Conservation (phyloP, 64 coral and sea anemone species). For the Porites australiensis region DNA sequence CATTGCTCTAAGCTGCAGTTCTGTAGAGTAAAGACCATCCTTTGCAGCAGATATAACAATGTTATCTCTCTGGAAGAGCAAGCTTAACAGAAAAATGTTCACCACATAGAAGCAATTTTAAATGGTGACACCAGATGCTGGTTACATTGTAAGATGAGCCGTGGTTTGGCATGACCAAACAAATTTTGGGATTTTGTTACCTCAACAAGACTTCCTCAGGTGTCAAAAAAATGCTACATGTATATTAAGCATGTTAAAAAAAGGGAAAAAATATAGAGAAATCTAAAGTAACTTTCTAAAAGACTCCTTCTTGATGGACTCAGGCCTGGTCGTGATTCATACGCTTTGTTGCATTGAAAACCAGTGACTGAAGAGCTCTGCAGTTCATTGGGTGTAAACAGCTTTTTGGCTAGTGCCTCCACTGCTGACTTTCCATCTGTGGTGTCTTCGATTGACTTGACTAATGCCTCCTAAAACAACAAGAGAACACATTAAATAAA, state of each 20-base stretch:
- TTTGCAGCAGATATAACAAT: slow-evolving; percentile 68
- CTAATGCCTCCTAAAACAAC: slow-evolving; percentile 15
- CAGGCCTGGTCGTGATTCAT: background rate
- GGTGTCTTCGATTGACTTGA: background rate
- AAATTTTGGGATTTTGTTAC: too few relatives aligned
- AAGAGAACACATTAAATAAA: background rate
- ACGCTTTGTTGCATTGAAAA: slow-evolving; percentile 21
- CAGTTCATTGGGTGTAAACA: slow-evolving; percentile 13
- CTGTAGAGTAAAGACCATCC: slow-evolving; percentile 56
- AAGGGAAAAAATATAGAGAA: too few relatives aligned
- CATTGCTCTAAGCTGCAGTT: slow-evolving; percentile 59
- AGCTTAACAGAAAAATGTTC: slow-evolving; percentile 17
- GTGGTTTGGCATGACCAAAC: too few relatives aligned
- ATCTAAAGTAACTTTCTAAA: slow-evolving; percentile 11
- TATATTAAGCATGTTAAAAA: too few relatives aligned
- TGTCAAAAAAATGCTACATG: too few relatives aligned
- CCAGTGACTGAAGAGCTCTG: slow-evolving; percentile 23
- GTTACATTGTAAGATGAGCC: too few relatives aligned
- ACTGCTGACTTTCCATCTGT: slow-evolving; percentile 19
- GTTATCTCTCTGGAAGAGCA: slow-evolving; percentile 45
- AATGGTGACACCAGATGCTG: slow-evolving; percentile 20
- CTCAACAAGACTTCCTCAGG: too few relatives aligned
- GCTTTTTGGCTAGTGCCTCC: slow-evolving; percentile 17
- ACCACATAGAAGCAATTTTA: background rate
- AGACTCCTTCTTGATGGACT: slow-evolving; percentile 24